Conservation (phyloP, 2,797 vertebrate genomes). For the Acrossocheilus fasciatus region DNA sequence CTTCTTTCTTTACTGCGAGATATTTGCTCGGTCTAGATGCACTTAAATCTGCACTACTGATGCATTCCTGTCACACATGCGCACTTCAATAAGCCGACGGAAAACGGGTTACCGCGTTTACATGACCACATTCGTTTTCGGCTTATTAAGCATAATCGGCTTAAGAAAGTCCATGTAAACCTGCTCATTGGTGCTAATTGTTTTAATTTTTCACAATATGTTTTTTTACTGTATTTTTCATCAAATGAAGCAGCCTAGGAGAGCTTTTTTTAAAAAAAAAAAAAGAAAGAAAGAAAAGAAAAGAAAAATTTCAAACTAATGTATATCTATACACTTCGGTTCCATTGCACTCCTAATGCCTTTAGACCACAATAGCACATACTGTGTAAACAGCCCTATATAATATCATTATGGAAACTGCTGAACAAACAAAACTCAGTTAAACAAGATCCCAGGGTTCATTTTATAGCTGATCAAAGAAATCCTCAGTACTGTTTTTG, state of each 20-base stretch:
- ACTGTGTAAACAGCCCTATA: slow-evolving; percentile 8
- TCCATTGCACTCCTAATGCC: background rate
- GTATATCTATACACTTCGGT: background rate
- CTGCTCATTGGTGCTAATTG: background rate
- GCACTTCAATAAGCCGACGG: too few relatives aligned
- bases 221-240: background rate
- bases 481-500: slow-evolving; percentile 28
- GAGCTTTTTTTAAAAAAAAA: background rate
- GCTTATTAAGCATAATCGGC: too few relatives aligned
- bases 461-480: slow-evolving; percentile 32
- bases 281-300: background rate
- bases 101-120: too few relatives aligned
- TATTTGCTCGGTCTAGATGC: too few relatives aligned
- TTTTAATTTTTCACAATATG: background rate
- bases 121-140: too few relatives aligned
- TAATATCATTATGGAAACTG: slow-evolving; percentile 42
- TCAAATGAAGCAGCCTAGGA: background rate
- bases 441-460: background rate
- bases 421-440: slow-evolving; percentile 33
- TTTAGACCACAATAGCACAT: background rate
- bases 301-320: background rate
- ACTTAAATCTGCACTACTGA: too few relatives aligned
- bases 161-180: too few relatives aligned
- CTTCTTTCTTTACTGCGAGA: too few relatives aligned
- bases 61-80: too few relatives aligned